Conservation (phyloP, 2,113 vertebrate species). For the Larimichthys polyactis region DNA sequence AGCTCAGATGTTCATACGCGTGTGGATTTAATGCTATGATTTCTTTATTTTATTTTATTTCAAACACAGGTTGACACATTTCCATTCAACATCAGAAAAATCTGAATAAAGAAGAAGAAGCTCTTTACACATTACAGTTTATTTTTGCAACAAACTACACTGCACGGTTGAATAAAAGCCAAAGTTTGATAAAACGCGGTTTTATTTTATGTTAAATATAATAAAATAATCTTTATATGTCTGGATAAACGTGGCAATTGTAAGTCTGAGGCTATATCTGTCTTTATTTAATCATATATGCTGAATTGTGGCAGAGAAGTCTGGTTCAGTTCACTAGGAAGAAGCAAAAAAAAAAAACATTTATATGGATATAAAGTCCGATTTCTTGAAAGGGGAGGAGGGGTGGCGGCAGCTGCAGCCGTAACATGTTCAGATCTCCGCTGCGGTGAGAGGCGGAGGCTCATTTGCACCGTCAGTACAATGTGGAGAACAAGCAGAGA, state of each 20-base stretch:
- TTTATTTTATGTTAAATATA: not conserved
- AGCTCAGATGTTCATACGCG: too few relatives aligned
- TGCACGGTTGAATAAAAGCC: not conserved
- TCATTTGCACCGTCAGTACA: slow-evolving; percentile 30
- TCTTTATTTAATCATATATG: not conserved
- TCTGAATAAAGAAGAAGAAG: not conserved
- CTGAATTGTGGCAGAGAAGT: not conserved
- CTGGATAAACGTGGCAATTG: too few relatives aligned
- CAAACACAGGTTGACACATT: not conserved
- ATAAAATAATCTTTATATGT: not conserved
- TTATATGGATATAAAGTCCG: not conserved
- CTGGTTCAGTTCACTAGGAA: not conserved
- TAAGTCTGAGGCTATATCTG: not conserved
- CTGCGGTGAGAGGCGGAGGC: slow-evolving; percentile 14
- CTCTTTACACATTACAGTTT: not conserved
- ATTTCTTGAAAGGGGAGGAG: not conserved
- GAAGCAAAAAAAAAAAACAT: not conserved
- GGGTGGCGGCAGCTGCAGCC: slow-evolving; percentile 33
- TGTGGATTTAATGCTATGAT: too few relatives aligned
- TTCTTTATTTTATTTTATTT: not conserved
- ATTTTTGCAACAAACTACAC: not conserved
- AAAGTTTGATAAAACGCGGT: too few relatives aligned
- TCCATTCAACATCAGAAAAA: not conserved
- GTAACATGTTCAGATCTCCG: not conserved
- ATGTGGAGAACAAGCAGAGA: slow-evolving; percentile 62